These are phyloP conservation scores for Trigoniulus corallinus DNA, from an alignment of 1,140 invertebrate genomes.

Conservation along the genomic window DNA sequence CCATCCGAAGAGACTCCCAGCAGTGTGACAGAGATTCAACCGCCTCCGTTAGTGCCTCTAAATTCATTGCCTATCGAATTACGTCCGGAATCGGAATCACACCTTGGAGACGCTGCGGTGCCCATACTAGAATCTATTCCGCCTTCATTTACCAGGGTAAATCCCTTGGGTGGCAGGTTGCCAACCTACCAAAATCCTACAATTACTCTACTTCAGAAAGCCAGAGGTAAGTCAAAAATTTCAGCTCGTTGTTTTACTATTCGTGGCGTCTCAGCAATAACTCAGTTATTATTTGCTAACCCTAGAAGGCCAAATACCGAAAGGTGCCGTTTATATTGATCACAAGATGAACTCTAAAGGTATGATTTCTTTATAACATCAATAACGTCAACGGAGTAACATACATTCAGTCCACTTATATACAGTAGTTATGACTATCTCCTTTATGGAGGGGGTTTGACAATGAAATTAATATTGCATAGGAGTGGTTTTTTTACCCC, in stretches of 20 bases:
- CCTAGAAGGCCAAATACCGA: conserved; percentile 61
- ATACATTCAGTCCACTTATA: neutral
- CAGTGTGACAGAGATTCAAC: too few relatives aligned
- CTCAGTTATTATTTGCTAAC: conserved; percentile 11
- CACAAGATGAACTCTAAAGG: conserved; percentile 33
- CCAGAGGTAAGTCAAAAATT: conserved; percentile 46
- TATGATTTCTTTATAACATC: conserved; percentile 19
- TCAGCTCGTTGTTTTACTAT: neutral
- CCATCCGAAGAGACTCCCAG: too few relatives aligned
- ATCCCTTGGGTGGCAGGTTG: conserved; percentile 27
- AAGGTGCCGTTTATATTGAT: conserved; percentile 49
- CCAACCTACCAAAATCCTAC: conserved; percentile 72
- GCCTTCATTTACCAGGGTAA: neutral
- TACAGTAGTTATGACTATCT: neutral
- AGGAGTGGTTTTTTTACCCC: neutral
- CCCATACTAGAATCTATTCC: neutral
- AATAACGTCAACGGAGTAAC: conserved; percentile 13
- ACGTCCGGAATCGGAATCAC: too few relatives aligned
- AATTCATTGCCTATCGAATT: too few relatives aligned
- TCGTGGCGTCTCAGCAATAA: conserved; percentile 11
- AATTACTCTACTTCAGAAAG: conserved; percentile 71
- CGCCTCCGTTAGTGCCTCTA: too few relatives aligned
- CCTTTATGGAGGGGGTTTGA: neutral
- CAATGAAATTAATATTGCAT: neutral
- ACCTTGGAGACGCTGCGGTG: too few relatives aligned